Percentiles rank a stretch among this genome's conserved stretches.
Evolutionary conservation across 2,113 vertebrate species (phyloP).

Genomic region (Ictidomys tridecemlineatus): DNA sequence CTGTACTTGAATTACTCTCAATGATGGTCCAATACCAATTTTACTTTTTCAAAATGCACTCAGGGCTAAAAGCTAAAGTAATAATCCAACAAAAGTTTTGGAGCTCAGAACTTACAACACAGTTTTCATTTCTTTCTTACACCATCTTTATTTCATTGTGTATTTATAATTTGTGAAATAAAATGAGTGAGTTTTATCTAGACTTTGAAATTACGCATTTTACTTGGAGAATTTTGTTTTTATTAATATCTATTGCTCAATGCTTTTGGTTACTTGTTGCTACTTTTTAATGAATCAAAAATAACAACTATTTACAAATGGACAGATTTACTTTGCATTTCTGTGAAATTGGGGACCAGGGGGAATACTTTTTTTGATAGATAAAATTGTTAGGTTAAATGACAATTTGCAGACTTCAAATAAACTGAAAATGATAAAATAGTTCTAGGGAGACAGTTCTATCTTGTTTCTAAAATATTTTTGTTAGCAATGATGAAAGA

Average conservation of each 20-base stretch:
- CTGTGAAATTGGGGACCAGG: neutral
- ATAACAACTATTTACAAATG: neutral
- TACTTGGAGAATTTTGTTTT: neutral
- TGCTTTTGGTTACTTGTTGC: neutral
- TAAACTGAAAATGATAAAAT: neutral
- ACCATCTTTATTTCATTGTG: neutral
- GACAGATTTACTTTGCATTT: neutral
- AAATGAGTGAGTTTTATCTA: constrained; percentile 22
- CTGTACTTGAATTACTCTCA: neutral
- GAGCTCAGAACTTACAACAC: neutral
- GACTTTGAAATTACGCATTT: neutral
- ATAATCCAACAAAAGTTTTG: neutral
- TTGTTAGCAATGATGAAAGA: neutral
- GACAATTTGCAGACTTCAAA: constrained; percentile 3
- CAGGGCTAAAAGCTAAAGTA: neutral
- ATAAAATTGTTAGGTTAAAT: constrained; percentile 5
- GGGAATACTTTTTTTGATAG: neutral
- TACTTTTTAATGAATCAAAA: neutral
- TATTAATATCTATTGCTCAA: neutral
- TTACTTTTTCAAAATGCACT: constrained; percentile 12
- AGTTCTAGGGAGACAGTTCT: neutral
- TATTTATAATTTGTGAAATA: neutral
- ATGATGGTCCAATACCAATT: neutral
- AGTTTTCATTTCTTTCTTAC: constrained; percentile 10
- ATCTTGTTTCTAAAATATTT: constrained; percentile 19